phyloP scores from a whole-genome alignment of 2,888 invertebrate species.

The Oithona nana region DNA sequence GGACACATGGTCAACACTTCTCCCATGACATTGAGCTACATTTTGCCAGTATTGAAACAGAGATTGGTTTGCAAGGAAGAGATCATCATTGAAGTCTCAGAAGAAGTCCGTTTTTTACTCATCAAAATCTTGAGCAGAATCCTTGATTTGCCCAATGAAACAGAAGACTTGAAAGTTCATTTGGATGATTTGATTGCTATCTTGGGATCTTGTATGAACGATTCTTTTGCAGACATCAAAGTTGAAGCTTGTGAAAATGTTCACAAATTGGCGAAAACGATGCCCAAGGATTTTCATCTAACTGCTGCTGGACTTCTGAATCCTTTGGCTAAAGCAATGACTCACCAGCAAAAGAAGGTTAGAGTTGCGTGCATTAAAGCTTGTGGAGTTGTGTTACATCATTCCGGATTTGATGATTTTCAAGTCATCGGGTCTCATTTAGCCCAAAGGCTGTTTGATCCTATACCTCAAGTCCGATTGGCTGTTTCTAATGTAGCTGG shows the following conservation, averaged over 20 bases:
- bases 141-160: background rate
- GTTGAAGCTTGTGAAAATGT: background rate
- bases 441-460: conserved; percentile 10
- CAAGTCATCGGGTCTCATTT: background rate
- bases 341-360: conserved; percentile 5
- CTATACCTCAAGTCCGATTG: background rate
- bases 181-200: background rate
- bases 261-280: background rate
- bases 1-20: background rate
- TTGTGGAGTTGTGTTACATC: background rate
- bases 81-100: background rate
- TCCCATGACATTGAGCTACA: background rate
- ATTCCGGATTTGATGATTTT: background rate
- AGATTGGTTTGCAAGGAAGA: background rate
- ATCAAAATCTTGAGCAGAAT: background rate
- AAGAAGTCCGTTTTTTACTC: conserved; percentile 4
- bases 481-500: background rate
- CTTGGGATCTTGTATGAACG: background rate
- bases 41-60: background rate
- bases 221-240: conserved; percentile 1
- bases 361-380: background rate
- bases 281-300: background rate
- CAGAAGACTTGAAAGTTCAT: background rate
- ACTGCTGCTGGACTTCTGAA: background rate
- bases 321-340: background rate